Conservation (phyloP, 2,797 vertebrate genomes). For the Tangara arthus region DNA sequence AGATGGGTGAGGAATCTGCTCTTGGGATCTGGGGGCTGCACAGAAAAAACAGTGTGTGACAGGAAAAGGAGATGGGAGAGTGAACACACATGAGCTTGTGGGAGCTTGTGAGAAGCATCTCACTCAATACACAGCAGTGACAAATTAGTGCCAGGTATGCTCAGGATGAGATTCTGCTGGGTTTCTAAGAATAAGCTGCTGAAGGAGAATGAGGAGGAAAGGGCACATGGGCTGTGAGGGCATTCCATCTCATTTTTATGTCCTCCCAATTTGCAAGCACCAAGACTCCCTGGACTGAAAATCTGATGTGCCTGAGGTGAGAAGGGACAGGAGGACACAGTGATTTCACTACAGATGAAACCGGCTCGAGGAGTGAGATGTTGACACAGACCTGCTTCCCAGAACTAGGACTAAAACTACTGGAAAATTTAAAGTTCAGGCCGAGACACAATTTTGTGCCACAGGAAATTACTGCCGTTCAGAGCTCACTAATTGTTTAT, state of each 20-base stretch:
- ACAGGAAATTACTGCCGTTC: neutral
- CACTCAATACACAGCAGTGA: neutral
- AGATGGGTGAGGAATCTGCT: neutral
- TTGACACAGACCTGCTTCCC: neutral
- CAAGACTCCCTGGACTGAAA: neutral
- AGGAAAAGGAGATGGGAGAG: neutral
- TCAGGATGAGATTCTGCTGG: neutral
- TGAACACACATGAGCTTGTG: fast-evolving
- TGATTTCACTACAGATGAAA: neutral
- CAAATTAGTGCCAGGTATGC: neutral
- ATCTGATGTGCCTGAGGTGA: neutral
- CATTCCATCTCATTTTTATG: neutral
- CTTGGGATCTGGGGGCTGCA: neutral
- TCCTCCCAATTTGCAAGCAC: neutral
- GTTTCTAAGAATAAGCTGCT: neutral
- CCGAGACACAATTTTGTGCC: neutral
- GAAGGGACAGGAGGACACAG: neutral
- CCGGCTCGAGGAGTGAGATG: fast-evolving
- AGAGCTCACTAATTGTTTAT: neutral
- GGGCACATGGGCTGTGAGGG: neutral
- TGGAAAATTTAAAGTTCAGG: neutral
- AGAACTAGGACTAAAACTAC: neutral
- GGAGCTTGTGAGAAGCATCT: neutral
- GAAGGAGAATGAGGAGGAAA: neutral
- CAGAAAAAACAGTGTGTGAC: neutral